Evolutionary conservation across 2,113 vertebrate species (phyloP), one percentile per base, ranked within the genome.

Genomic region (Andinoacara biseriatus): DNA sequence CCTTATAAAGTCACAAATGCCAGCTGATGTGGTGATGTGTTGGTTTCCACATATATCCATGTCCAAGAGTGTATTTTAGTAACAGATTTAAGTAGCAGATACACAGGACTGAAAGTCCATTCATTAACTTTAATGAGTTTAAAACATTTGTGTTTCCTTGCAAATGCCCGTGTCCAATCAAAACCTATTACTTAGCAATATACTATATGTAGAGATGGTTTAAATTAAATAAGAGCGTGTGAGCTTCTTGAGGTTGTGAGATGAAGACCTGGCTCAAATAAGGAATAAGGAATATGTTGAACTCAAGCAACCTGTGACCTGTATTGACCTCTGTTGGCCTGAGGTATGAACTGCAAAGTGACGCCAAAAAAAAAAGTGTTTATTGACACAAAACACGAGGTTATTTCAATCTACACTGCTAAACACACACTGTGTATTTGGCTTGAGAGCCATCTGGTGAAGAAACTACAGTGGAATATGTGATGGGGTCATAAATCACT

Each of bases 311-410:
- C 75, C 2, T 5, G 14, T 85, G 35, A 84, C 81, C 76, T 80
- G 79, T 76, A 57, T 40, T 87, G 91, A 77, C 80, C 69, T 84
- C 88, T 87, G 59, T 59, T 86, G 89, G 84, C 61, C 76, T 17
- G 5, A 76, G 52, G 26, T 7, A 35, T 49, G 33, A 74, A 86
- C 57, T 88, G 67, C 83, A 86, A 58, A 35, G 57, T 31, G 49
- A 3, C 43, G 6, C 65, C 43, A 52, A 5, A 20, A 15, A 15
- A 31, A 17, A 69, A 31, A 52, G 43, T 43, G 24, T 33, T 69
- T 69, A 29, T 17, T 69, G 24, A 10, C 43, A 13, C 40, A 43
- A 43, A 43, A 43, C 11, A 43, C 40, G 5, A 40, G 38, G 3
- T 43, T 4, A 43, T 43, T 43, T 43, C 13, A 43, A 43, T 13